phyloP scores from a whole-genome alignment of 1,140 invertebrate genomes.

The Aporrectodea caliginosa region DNA sequence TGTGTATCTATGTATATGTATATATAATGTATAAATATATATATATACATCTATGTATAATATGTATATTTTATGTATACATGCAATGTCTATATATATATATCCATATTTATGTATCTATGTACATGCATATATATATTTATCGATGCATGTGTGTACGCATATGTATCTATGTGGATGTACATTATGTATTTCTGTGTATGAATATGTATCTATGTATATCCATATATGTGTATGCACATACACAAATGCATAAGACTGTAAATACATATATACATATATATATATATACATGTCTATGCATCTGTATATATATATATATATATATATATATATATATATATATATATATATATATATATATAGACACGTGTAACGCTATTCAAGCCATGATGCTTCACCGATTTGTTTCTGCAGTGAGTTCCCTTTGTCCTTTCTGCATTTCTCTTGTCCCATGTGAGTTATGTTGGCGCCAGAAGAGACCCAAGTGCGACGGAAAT shows the following conservation, averaged over 20 bases:
- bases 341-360: background rate
- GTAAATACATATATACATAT: background rate
- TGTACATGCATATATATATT: slow-evolving; percentile 1
- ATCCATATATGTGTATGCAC: background rate
- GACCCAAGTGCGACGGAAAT: too few species aligned
- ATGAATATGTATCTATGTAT: background rate
- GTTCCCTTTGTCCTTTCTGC: too few species aligned
- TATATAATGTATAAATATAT: too few species aligned
- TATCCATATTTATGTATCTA: slow-evolving; percentile 1
- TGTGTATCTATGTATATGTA: too few species aligned
- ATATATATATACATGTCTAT: too few species aligned
- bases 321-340: slow-evolving; percentile 5
- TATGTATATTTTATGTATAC: too few species aligned
- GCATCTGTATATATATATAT: too few species aligned
- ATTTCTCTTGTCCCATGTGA: too few species aligned
- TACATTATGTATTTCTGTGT: background rate
- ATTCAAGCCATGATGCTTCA: too few species aligned
- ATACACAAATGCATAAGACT: background rate
- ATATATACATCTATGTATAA: too few species aligned
- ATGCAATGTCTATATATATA: background rate
- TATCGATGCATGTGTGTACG: slow-evolving; percentile 19
- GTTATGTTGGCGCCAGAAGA: too few species aligned
- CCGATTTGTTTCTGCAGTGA: too few species aligned
- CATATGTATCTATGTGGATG: slow-evolving; percentile 19
- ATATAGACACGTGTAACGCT: background rate